A percentile compares a stretch with the other conserved stretches of the same genome.
phyloP scores from a whole-genome alignment of 2,797 vertebrate species.

The Pelochelys cantorii region DNA sequence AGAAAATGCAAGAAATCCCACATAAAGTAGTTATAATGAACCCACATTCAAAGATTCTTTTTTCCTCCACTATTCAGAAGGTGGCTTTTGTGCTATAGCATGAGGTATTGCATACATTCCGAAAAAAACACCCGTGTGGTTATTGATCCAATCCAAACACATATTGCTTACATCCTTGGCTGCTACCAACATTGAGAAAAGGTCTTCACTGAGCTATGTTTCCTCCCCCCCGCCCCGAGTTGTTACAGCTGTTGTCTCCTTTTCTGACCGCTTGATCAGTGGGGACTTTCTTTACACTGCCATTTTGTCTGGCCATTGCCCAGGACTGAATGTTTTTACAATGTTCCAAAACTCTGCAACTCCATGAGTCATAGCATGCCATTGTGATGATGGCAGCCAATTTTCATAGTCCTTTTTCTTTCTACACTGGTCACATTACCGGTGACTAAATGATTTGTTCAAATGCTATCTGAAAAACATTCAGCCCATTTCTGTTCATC shows the following conservation, averaged over 20 bases:
- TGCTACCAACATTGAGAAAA: conserved; percentile 20
- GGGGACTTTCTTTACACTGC: conserved; percentile 67
- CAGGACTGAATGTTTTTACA: conserved; percentile 70
- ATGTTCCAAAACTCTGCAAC: conserved; percentile 65
- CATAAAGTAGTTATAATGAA: conserved; percentile 8
- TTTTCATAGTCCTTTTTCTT: conserved; percentile 62
- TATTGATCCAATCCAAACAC: conserved; percentile 33
- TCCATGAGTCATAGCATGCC: conserved; percentile 72
- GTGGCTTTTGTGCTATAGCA: not conserved
- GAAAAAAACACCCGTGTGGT: not conserved
- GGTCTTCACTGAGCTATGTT: conserved; percentile 66
- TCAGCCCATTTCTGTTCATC: conserved; percentile 68
- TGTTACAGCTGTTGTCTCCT: conserved; percentile 75
- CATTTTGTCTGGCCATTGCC: conserved; percentile 71
- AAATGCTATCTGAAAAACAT: conserved; percentile 71
- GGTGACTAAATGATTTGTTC: conserved; percentile 60
- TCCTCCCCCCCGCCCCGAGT: conserved; percentile 39
- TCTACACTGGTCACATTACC: conserved; percentile 57
- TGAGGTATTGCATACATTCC: not conserved
- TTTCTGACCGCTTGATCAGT: conserved; percentile 70
- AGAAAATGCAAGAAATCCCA: not conserved
- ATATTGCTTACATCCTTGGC: conserved; percentile 40
- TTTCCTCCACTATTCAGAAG: not conserved
- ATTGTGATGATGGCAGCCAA: conserved; percentile 62
- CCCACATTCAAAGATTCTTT: not conserved